Evolutionary conservation across 2,113 vertebrate species (phyloP), one percentile per base, ranked within the genome.

Genomic region (Chitala chitala): DNA sequence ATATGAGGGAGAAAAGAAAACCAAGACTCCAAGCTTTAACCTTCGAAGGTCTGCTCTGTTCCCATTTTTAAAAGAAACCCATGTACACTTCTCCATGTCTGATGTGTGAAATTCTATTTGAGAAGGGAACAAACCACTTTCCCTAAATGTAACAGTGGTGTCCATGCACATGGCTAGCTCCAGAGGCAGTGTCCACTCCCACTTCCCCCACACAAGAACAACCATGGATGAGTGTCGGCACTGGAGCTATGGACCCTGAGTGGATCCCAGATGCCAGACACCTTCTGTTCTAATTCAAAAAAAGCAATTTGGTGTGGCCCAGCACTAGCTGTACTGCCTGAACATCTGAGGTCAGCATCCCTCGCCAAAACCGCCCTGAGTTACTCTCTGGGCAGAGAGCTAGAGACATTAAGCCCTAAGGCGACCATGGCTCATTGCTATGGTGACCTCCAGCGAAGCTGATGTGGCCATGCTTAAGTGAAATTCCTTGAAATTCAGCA

Each of bases 151-250:
- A 24, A 53, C 46, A 38, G 3, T 53, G 59, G 29, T 20, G 38
- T n/a, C 72, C 40, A 65, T 75, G 77, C 84, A 87, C 82, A 87
- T 86, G 83, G 84, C 73, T 77, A 73, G 58, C 64, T n/a, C 46
- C 54, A 72, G 72, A 76, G 84, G 79, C 82, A 76, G 72, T 72
- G 69, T 82, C 71, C 46, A 36, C 80, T 82, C 71, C 81, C 72
- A 78, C 80, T 84, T 82, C 78, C 63, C 69, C 69, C 31, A 64
- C 31, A 82, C 69, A 64, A 31, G 50, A 7, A 24, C 26, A 46
- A 77, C 73, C 44, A 50, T 10, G 55, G 75, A 78, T 69, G 72
- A 77, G 59, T 50, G 73, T 44, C 44, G 22, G 13, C 44, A 75
- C 58, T 4, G 5, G 17, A 66, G 54, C 42, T 53, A 65, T 77